Base-by-base conservation (phyloP, 2,888 invertebrate genomes). In the Polia nebulosa region DNA sequence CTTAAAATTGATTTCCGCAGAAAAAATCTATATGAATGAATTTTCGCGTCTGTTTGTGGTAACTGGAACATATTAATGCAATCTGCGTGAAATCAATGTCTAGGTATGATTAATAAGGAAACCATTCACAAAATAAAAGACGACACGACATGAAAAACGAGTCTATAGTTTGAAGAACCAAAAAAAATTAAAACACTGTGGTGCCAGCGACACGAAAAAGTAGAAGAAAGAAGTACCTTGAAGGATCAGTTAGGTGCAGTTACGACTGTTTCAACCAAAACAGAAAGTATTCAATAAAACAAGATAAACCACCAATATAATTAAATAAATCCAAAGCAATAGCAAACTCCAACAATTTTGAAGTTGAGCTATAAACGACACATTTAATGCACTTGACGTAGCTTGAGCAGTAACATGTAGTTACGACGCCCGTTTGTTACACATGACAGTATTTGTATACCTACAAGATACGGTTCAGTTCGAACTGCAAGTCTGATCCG, bases 391-490 rank as follows among this genome's bases (percentile, higher is more conserved):
- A 15, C 39, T 58, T 36, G 41, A 34, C 15, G 25, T 25, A 36
- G 17, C 41, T 34, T 8, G 41, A 55, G 17, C 22, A 45, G 32
- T 20, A 57, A 53, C 32, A 44, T 57, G 15, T 39, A 57, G 55
- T 63, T 47, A 61, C 25, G 45, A 58, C 55, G 34, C 56, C 29
- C 25, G n/a, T 47, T 66, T 67, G 39, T 44, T 53, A 56, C 22
- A 59, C 41, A 44, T 64, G 39, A 57, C 22, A 60, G 44, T 51
- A 75, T 69, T 68, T 55, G 63, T 63, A 52, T n/a, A 41, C 39
- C 39, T 52, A 65, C 70, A 53, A 68, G 53, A 29, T 55, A 69
- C 36, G 27, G 27, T 61, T 55, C 44, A 47, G 29, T n/a, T 61
- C 41, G 55, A 55, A 52, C 22, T 63, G 65, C 55, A 61, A 22